Evolutionary conservation across 2,113 vertebrate species (phyloP), one percentile per base, ranked within the genome.

Genomic region (Coptodon rendalli): DNA sequence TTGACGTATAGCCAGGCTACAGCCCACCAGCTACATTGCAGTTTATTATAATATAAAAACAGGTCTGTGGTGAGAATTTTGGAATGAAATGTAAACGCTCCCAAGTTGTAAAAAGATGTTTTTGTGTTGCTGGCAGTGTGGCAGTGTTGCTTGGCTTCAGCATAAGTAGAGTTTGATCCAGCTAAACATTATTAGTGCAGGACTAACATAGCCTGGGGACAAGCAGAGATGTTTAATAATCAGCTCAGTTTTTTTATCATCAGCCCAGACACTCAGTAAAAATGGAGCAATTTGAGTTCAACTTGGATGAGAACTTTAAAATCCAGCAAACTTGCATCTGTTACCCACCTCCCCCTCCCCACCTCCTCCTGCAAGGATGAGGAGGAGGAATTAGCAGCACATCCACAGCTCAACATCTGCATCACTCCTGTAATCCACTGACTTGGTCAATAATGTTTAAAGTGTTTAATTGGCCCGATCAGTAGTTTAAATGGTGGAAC

Each of bases 151-250:
- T 80, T 71, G 85, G 85, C 53, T 73, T 54, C 48, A 40, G 63
- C 66, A 73, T 56, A 40, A 73, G 34, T 84, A n/a, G 59, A 71
- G 88, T 61, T 88, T 85, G 82, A 90, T 87, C 82, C 80, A 53
- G 45, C 79, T 85, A 85, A 90, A 84, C 31, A 27, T 83, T 57
- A 81, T 89, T 87, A 84, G 40, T 54, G 80, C 3, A 48, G 84
- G 43, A 66, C 83, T 40, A 76, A 66, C 22, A 48, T 63, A 66
- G 86, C 90, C 88, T 29, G 80, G 22, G 56, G 88, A 61, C 71
- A 83, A 76, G 31, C 83, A 38, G 38, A 73, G 4, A 59, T 88
- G 76, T 88, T 83, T 86, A 87, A 88, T 85, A 87, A 85, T 71
- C 81, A 22, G 40, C 61, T 43, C 14, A 5, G n/a, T 80, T 89